A percentile compares a stretch with the other conserved stretches of the same genome.
These are phyloP conservation scores for Brienomyrus brachyistius DNA, from an alignment of 2,113 vertebrate species.

Conservation along the genomic window DNA sequence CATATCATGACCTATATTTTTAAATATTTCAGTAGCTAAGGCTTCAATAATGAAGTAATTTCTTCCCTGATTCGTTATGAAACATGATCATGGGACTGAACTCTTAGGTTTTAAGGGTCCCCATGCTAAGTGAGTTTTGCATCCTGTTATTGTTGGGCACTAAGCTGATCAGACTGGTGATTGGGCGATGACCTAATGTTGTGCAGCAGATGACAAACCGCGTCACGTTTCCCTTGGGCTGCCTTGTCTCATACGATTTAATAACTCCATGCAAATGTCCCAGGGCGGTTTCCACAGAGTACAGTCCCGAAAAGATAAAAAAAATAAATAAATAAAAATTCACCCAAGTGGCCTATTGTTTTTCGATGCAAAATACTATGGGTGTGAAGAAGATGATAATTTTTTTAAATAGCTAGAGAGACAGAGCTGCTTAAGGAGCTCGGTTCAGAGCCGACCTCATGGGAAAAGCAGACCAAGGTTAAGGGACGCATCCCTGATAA, in stretches of 20 bases:
- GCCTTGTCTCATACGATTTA: slow-evolving; percentile 40
- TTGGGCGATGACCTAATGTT: slow-evolving; percentile 47
- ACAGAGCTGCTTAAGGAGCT: slow-evolving; percentile 7
- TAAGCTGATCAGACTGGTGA: slow-evolving; percentile 52
- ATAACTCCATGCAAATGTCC: slow-evolving; percentile 37
- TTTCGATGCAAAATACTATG: slow-evolving; percentile 28
- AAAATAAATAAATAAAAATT: not conserved
- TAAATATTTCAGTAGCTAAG: not conserved
- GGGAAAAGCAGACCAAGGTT: not conserved
- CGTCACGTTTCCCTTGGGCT: slow-evolving; percentile 45
- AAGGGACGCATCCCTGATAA: not conserved
- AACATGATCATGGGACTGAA: not conserved
- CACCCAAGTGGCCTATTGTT: slow-evolving; percentile 29
- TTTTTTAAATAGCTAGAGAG: slow-evolving; percentile 28
- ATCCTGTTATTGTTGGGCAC: slow-evolving; percentile 12
- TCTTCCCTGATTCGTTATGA: not conserved
- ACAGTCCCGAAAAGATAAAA: slow-evolving; percentile 22
- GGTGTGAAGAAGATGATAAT: slow-evolving; percentile 30
- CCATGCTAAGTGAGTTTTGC: not conserved
- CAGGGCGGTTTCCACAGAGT: slow-evolving; percentile 37
- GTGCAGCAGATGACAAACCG: slow-evolving; percentile 57
- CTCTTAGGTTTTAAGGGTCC: not conserved
- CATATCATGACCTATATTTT: not conserved
- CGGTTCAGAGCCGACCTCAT: not conserved
- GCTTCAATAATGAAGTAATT: not conserved